These are phyloP conservation scores for Hypocryptadius cinnamomeus DNA, from an alignment of 2,113 vertebrate genomes.

Conservation along the genomic window DNA sequence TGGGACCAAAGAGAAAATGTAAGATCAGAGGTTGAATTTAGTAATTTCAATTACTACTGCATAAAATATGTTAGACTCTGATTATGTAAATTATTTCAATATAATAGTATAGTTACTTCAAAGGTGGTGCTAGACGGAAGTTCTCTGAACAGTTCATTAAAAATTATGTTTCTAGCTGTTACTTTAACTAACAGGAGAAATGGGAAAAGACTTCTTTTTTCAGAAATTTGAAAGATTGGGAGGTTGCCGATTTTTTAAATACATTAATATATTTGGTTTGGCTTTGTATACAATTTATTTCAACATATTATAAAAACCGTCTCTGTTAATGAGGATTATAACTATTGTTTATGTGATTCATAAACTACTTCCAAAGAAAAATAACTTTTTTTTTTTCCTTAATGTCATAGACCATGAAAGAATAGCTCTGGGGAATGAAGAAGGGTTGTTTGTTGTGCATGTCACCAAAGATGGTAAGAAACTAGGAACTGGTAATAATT, in stretches of 20 bases:
- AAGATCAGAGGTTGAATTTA: background rate
- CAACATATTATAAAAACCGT: background rate
- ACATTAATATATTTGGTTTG: background rate
- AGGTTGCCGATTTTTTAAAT: background rate
- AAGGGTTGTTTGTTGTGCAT: slow-evolving; percentile 93
- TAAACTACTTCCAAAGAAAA: background rate
- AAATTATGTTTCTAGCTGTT: background rate
- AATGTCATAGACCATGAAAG: slow-evolving; percentile 88
- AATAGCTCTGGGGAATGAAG: slow-evolving; percentile 94
- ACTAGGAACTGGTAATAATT: background rate
- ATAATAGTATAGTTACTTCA: background rate
- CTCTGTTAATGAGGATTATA: background rate
- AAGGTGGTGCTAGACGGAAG: background rate
- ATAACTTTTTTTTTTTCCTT: background rate
- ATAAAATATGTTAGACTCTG: background rate
- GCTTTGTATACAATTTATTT: background rate
- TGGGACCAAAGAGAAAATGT: background rate
- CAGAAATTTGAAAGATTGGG: background rate
- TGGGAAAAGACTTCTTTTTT: background rate
- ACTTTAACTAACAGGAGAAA: background rate
- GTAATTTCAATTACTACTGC: background rate
- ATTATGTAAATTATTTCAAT: background rate
- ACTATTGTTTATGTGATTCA: background rate
- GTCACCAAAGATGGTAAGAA: slow-evolving; percentile 97
- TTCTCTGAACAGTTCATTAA: background rate